Conservation (phyloP, 2,113 vertebrate genomes). For the Mus spicilegus region DNA sequence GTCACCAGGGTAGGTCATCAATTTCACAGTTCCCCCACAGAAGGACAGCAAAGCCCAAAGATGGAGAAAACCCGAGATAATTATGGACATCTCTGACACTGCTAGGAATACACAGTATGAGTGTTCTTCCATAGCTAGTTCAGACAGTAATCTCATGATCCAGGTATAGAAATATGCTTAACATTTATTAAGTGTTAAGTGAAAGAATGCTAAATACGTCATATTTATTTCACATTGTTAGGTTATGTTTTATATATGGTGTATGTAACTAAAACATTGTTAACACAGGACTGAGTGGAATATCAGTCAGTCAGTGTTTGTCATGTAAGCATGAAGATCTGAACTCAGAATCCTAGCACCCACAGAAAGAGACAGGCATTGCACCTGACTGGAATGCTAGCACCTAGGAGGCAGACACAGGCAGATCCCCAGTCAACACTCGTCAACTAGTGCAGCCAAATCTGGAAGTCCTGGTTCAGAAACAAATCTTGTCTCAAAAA, state of each 20-base stretch:
- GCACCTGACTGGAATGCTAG: background rate
- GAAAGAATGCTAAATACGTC: background rate
- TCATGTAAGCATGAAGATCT: background rate
- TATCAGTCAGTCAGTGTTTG: background rate
- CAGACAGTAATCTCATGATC: background rate
- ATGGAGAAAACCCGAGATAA: background rate
- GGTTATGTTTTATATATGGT: background rate
- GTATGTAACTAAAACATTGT: background rate
- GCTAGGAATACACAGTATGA: background rate
- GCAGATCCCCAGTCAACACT: background rate
- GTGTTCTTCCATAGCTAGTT: background rate
- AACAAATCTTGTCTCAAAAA: background rate
- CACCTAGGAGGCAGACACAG: background rate
- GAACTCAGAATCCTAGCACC: background rate
- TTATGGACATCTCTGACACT: background rate
- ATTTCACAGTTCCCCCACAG: slow-evolving; percentile 11
- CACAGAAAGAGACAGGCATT: background rate
- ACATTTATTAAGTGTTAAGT: slow-evolving; percentile 6
- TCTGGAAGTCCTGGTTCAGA: too few relatives aligned
- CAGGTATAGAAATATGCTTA: slow-evolving; percentile 4
- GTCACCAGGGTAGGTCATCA: background rate
- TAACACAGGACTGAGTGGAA: background rate
- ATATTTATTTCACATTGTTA: background rate
- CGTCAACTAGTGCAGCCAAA: background rate
- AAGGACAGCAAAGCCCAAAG: background rate